These are phyloP conservation scores for Ciconia nigra DNA, from an alignment of 2,797 vertebrate genomes.

Conservation along the genomic window DNA sequence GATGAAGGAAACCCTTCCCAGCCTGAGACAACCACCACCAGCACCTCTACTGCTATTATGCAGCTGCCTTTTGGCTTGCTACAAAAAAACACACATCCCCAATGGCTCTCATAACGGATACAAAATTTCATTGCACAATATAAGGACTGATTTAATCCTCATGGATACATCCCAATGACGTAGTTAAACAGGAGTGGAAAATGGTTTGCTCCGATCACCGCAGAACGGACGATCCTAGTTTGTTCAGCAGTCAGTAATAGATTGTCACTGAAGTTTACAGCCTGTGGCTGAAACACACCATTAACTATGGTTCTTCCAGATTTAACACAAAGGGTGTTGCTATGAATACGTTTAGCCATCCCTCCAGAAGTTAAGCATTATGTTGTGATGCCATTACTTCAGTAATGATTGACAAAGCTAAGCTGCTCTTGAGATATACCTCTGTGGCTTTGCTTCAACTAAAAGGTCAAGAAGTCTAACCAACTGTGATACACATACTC, in stretches of 20 bases:
- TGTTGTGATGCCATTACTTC: constrained; percentile 26
- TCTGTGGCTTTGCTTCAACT: not conserved
- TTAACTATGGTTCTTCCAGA: constrained; percentile 62
- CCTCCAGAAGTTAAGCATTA: constrained; percentile 76
- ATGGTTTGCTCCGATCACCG: not conserved
- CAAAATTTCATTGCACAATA: not conserved
- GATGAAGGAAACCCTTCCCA: not conserved
- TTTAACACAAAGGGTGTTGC: constrained; percentile 74
- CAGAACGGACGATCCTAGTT: not conserved
- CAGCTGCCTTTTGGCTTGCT: not conserved
- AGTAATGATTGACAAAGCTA: constrained; percentile 74
- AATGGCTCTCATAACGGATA: not conserved
- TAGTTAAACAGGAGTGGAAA: not conserved
- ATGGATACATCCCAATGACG: not conserved
- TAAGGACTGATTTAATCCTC: not conserved
- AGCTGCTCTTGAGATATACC: not conserved
- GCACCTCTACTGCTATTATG: not conserved
- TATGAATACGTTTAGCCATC: constrained; percentile 65
- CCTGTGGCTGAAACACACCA: constrained; percentile 54
- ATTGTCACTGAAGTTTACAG: constrained; percentile 61
- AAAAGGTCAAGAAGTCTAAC: not conserved
- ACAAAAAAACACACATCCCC: accelerated
- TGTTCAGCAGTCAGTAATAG: constrained; percentile 69
- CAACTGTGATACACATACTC: not conserved
- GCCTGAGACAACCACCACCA: not conserved